These are phyloP conservation scores for Heliangelus exortis DNA, from an alignment of 2,797 vertebrate species.

Conservation along the genomic window DNA sequence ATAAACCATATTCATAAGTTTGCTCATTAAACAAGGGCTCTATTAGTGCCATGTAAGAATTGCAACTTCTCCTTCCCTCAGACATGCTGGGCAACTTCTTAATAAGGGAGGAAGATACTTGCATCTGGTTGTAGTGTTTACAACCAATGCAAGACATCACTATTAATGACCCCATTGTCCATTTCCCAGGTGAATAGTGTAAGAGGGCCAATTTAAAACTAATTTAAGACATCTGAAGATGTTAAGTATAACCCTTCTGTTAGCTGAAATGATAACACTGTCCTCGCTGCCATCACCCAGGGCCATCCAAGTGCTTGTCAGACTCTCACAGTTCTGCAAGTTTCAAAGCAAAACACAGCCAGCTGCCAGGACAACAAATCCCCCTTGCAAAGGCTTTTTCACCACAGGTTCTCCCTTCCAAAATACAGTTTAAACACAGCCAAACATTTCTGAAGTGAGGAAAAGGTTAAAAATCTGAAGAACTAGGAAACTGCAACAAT, in stretches of 20 bases:
- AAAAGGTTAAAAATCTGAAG: background rate
- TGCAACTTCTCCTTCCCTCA: background rate
- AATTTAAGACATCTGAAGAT: background rate
- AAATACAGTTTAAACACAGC: background rate
- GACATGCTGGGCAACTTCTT: background rate
- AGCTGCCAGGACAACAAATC: background rate
- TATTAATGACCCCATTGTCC: background rate
- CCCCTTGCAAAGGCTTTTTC: background rate
- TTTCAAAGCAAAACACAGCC: background rate
- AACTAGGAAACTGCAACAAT: background rate
- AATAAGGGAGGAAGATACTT: background rate
- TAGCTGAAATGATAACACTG: background rate
- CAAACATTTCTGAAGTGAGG: background rate
- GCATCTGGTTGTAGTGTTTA: fast-evolving
- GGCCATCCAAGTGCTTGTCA: background rate
- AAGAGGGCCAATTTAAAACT: background rate
- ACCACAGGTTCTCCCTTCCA: background rate
- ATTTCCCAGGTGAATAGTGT: background rate
- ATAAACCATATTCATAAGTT: background rate
- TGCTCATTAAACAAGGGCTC: background rate
- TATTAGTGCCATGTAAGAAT: background rate
- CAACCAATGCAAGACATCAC: background rate
- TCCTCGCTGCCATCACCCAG: background rate
- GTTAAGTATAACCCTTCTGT: background rate
- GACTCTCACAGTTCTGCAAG: background rate